Percentiles rank a stretch among this genome's conserved stretches.
Evolutionary conservation across 2,888 invertebrate species (phyloP).

Genomic region (Theodoxus fluviatilis): DNA sequence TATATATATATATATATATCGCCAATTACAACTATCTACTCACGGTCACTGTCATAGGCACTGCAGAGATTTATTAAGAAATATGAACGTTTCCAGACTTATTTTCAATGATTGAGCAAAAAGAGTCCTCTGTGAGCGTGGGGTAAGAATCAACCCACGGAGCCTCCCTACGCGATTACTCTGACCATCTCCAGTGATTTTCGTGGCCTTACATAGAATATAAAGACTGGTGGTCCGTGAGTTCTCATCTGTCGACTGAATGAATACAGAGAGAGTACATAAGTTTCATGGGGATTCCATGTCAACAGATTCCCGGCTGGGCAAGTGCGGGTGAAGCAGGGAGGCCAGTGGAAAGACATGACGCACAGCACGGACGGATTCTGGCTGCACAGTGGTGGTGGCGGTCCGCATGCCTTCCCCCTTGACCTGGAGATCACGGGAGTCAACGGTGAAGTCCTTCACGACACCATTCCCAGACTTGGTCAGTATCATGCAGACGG

Average conservation of each 20-base stretch:
- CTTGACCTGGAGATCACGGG: slow-evolving; percentile 37
- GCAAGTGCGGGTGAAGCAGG: slow-evolving; percentile 37
- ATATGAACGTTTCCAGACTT: too few relatives aligned
- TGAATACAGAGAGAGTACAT: not conserved
- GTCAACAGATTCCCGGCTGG: slow-evolving; percentile 42
- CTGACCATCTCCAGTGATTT: too few relatives aligned
- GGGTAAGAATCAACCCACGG: too few relatives aligned
- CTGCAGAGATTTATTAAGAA: too few relatives aligned
- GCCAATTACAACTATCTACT: too few relatives aligned
- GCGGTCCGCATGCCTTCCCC: slow-evolving; percentile 33
- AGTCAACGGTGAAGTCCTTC: slow-evolving; percentile 38
- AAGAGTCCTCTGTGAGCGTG: too few relatives aligned
- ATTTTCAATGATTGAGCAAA: too few relatives aligned
- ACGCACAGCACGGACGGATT: slow-evolving; percentile 40
- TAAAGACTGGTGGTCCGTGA: not conserved
- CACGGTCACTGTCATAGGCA: too few relatives aligned
- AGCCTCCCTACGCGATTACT: too few relatives aligned
- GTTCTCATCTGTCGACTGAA: not conserved
- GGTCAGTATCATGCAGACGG: too few relatives aligned
- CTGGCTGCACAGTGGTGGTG: slow-evolving; percentile 33
- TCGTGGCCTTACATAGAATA: too few relatives aligned
- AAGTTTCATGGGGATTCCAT: not conserved
- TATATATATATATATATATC: too few relatives aligned
- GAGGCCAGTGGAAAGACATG: slow-evolving; percentile 33
- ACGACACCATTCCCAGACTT: slow-evolving; percentile 37